A percentile compares a stretch with the other conserved stretches of the same genome.
Evolutionary conservation across 2,113 vertebrate species (phyloP).

Genomic region (Tamias sibiricus): DNA sequence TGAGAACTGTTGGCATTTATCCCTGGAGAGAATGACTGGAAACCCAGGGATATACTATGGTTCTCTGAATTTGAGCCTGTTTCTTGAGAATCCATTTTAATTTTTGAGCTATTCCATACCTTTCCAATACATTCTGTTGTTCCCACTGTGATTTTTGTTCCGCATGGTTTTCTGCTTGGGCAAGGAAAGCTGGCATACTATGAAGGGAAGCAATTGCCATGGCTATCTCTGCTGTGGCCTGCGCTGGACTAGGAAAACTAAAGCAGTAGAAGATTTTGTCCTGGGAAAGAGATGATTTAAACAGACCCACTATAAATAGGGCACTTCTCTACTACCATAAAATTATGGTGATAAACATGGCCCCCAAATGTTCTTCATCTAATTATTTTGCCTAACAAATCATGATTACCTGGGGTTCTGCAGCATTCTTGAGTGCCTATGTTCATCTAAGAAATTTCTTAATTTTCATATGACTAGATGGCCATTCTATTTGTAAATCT

Average conservation of each 20-base stretch:
- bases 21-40: not conserved
- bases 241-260: not conserved
- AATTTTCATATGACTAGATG: not conserved
- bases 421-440: not conserved
- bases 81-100: not conserved
- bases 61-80: not conserved
- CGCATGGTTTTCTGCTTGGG: not conserved
- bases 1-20: not conserved
- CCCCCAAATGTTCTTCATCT: not conserved
- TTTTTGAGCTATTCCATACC: not conserved
- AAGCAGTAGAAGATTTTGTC: not conserved
- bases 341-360: not conserved
- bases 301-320: not conserved
- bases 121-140: not conserved
- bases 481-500: not conserved
- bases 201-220: not conserved
- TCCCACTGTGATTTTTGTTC: not conserved
- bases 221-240: not conserved
- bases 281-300: not conserved
- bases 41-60: not conserved
- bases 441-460: not conserved
- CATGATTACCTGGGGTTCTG: not conserved
- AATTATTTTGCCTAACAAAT: not conserved
- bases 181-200: not conserved
- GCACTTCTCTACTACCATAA: not conserved